phyloP scores from a whole-genome alignment of 2,888 invertebrate species.

The Melitaea athalia region DNA sequence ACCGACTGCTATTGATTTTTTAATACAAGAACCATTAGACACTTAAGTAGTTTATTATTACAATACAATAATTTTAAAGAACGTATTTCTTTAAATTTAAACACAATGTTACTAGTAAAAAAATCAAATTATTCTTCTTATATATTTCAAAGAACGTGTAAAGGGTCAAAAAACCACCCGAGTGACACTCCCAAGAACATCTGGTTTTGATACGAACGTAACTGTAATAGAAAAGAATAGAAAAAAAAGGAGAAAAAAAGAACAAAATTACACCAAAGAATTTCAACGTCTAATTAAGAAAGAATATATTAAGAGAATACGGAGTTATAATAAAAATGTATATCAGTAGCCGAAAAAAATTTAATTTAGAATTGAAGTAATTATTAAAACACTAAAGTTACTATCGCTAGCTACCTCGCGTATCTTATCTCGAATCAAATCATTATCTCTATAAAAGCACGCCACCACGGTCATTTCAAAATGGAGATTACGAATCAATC shows the following conservation, averaged over 20 bases:
- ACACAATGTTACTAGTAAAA: too few relatives aligned
- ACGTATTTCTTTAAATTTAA: too few relatives aligned
- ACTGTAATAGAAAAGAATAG: not conserved
- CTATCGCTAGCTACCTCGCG: not conserved
- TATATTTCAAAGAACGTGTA: too few relatives aligned
- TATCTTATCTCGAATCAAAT: constrained; percentile 10
- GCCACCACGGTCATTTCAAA: constrained; percentile 12
- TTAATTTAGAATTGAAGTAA: not conserved
- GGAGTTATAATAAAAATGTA: not conserved
- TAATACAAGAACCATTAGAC: too few relatives aligned
- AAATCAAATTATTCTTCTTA: too few relatives aligned
- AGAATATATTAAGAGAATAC: not conserved
- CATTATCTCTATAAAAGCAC: not conserved
- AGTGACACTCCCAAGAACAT: not conserved
- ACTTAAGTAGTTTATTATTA: too few relatives aligned
- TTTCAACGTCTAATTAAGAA: not conserved
- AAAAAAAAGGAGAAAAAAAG: not conserved
- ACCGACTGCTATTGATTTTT: too few relatives aligned
- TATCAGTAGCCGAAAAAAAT: not conserved
- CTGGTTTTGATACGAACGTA: not conserved
- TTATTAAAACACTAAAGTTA: constrained; percentile 7
- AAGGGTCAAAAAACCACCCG: too few relatives aligned
- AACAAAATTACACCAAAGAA: not conserved
- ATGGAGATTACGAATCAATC: constrained; percentile 29
- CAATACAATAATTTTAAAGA: too few relatives aligned